These are phyloP conservation scores for Cantharis flavilabris DNA, from an alignment of 2,888 invertebrate genomes.

Conservation along the genomic window DNA sequence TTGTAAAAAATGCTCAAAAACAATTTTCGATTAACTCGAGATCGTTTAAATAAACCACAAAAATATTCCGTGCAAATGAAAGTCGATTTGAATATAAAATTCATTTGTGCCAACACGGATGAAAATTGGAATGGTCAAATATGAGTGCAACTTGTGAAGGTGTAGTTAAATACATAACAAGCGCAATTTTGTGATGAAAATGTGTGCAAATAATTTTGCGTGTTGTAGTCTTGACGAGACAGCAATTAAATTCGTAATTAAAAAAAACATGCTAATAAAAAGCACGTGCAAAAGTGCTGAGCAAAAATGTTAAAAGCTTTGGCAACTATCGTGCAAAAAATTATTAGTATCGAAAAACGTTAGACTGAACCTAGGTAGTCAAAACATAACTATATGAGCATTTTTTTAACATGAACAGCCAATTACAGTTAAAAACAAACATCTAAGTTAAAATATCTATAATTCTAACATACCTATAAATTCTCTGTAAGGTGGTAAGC, in stretches of 20 bases:
- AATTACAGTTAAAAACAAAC: slow-evolving; percentile 29
- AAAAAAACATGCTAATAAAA: slow-evolving; percentile 21
- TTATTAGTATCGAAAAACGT: slow-evolving; percentile 34
- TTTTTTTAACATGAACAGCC: slow-evolving; percentile 29
- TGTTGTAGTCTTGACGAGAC: not conserved
- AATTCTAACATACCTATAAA: slow-evolving; percentile 55
- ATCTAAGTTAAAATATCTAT: slow-evolving; percentile 31
- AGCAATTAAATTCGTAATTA: slow-evolving; percentile 4
- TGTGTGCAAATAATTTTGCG: not conserved
- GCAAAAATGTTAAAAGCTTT: slow-evolving; percentile 20
- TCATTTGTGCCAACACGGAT: not conserved
- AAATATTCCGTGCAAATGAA: not conserved
- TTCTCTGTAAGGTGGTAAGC: slow-evolving; percentile 56
- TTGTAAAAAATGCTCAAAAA: not conserved
- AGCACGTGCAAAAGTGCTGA: slow-evolving; percentile 23
- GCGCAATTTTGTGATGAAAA: not conserved
- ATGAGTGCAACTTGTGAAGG: not conserved
- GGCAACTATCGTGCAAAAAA: slow-evolving; percentile 14
- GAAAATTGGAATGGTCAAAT: not conserved
- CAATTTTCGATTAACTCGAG: not conserved
- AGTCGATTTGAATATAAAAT: not conserved
- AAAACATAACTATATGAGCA: slow-evolving; percentile 28
- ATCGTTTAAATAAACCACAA: not conserved
- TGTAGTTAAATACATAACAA: not conserved
- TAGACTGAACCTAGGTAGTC: slow-evolving; percentile 53